Evolutionary conservation across 2,797 vertebrate genomes (phyloP), one percentile per base, ranked within the genome.

Genomic region (Apodemus agrarius): DNA sequence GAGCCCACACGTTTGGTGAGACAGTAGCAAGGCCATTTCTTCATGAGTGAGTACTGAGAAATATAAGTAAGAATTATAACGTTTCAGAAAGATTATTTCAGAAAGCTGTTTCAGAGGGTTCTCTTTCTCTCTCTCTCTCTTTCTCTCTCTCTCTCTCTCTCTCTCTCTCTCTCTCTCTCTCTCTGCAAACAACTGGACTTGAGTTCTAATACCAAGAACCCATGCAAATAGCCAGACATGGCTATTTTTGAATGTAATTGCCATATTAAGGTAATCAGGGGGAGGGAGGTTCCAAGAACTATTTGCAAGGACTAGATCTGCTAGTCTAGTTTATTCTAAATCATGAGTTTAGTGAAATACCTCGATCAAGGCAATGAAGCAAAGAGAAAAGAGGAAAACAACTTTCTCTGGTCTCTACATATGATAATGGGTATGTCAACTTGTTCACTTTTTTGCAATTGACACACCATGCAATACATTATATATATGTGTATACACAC

Each of bases 1-100:
- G 98, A 97, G 99, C 99, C 81, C 99, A 99, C 94, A 96, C 97
- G 31, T 98, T 19, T 14, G 99, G 99, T 57, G 98, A 98, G 89
- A 99, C 99, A 0, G 99, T 99, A 22, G 98, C 99, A 8, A 99
- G 99, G 13, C 99, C 99, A 0, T 24, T 99, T 97, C 98, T 99
- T 97, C 99, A 99, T 19, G 99, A 99, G 99, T 99, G 98, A 99
- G 99, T 99, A 76, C 26, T 52, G 6, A 61, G 21, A 61, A 49
- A n/a, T 78, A n/a, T 29, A 10, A 31, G 17, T 43, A 57, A 61
- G 2, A 61, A 43, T 61, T 59, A 19, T 22, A 19, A 31, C 13
- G 8, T 75, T n/a, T n/a, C n/a, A n/a, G n/a, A n/a, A n/a, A n/a
- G n/a, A n/a, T n/a, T n/a, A n/a, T n/a, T n/a, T 49, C 31, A 1